These are phyloP conservation scores for Bos indicus DNA, from an alignment of 2,113 vertebrate species.

Conservation along the genomic window DNA sequence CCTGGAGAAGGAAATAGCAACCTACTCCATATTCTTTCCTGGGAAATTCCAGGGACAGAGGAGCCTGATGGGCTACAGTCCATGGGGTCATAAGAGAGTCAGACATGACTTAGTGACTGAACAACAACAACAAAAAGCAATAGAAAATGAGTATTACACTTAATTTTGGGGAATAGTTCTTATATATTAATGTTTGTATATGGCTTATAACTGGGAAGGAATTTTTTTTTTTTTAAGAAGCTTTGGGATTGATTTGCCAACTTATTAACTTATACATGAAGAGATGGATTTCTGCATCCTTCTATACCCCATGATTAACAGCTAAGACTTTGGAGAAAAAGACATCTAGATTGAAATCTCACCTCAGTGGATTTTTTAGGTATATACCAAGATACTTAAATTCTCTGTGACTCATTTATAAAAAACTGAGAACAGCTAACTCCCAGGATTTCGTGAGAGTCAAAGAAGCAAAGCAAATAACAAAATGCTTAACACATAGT, in stretches of 20 bases:
- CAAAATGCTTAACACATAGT: not conserved
- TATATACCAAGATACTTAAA: not conserved
- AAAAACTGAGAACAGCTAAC: not conserved
- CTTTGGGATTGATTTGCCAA: not conserved
- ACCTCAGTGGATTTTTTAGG: not conserved
- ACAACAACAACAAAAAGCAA: not conserved
- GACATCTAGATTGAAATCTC: not conserved
- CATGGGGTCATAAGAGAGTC: not conserved
- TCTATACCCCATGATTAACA: not conserved
- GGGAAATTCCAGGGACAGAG: not conserved
- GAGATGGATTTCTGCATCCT: not conserved
- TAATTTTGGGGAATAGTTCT: not conserved
- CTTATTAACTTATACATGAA: not conserved
- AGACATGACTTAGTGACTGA: not conserved
- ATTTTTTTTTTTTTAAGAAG: not conserved
- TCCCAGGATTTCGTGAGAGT: not conserved
- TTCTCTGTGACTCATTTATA: not conserved
- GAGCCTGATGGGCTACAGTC: not conserved
- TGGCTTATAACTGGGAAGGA: not conserved
- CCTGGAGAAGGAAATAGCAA: not conserved
- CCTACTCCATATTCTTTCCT: not conserved
- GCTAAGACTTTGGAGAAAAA: not conserved
- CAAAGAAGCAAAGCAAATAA: not conserved
- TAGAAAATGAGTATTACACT: not conserved
- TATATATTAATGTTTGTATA: not conserved